Evolutionary conservation across 2,113 vertebrate species (phyloP), one percentile per base, ranked within the genome.

Genomic region (Misgurnus mizolepis): DNA sequence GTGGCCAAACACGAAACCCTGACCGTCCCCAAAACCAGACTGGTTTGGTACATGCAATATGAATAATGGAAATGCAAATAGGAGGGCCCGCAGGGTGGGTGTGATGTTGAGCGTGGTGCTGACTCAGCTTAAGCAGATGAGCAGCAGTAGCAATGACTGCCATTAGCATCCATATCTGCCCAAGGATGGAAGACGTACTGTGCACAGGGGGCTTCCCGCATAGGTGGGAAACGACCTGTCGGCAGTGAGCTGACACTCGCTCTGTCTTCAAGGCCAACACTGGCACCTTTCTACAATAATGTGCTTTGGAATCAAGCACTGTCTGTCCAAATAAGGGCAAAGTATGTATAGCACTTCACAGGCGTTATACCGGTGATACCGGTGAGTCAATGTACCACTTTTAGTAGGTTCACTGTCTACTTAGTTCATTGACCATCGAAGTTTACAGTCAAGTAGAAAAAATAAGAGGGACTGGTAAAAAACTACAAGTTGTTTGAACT

Each of bases 51-150:
- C 7, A 61, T 27, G 69, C 7, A 76, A 67, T 50, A 53, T 64
- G 80, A 72, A 50, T 62, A 45, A 77, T 50, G 39, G 39, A 80
- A 67, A 67, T 47, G 15, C 50, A 43, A 56, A 34, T 70, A 55
- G 41, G 15, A 60, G 53, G 69, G 56, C 14, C 73, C 61, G 45
- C 15, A 64, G 22, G 40, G 67, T 53, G 75, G 45, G 58, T 22
- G 49, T 47, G 6, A 43, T 45, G 67, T 47, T 72, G 75, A 80
- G 80, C 12, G 50, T 64, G 61, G 15, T 82, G 84, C 89, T 90
- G 87, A 91, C 82, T 91, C 61, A 14, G 85, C 88, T 66, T 79
- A 82, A 73, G 68, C 82, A 84, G 88, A 86, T 87, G 81, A 88
- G 87, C 85, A 88, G 83, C 72, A 86, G 88, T 74, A 45, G 79